phyloP scores from a whole-genome alignment of 2,888 invertebrate species.

The Plutella xylostella region DNA sequence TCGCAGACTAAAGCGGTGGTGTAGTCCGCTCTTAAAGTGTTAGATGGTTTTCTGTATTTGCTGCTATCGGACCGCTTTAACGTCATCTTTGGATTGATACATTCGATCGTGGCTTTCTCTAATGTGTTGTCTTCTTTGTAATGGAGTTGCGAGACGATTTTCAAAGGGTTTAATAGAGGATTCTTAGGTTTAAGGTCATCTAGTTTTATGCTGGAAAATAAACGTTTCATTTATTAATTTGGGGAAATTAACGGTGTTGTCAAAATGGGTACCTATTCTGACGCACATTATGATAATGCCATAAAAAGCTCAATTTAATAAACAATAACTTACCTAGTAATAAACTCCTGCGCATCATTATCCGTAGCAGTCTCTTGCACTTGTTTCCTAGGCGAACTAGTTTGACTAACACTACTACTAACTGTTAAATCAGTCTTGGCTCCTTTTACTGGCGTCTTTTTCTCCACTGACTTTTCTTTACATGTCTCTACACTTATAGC shows the following conservation, averaged over 20 bases:
- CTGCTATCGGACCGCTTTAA: slow-evolving; percentile 79
- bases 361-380: slow-evolving; percentile 38
- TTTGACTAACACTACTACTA: slow-evolving; percentile 37
- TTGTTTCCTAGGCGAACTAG: slow-evolving; percentile 31
- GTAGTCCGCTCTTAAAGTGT: slow-evolving; percentile 75
- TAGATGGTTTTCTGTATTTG: slow-evolving; percentile 75
- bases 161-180: slow-evolving; percentile 69
- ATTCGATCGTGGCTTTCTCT: slow-evolving; percentile 79
- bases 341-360: slow-evolving; percentile 34
- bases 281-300: not conserved
- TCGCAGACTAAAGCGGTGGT: slow-evolving; percentile 67
- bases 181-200: slow-evolving; percentile 73
- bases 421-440: slow-evolving; percentile 62
- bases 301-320: not conserved
- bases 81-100: slow-evolving; percentile 73
- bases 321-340: slow-evolving; percentile 40
- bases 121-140: slow-evolving; percentile 86
- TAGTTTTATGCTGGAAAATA: slow-evolving; percentile 61
- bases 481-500: slow-evolving; percentile 73
- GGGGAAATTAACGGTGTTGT: too few relatives aligned
- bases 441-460: slow-evolving; percentile 44
- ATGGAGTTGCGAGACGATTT: slow-evolving; percentile 78
- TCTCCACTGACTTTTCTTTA: slow-evolving; percentile 41
- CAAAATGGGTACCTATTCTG: too few relatives aligned
- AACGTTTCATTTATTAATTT: too few relatives aligned